These are phyloP conservation scores for Glandiceps talaboti DNA, from an alignment of 53 echinoderm and acorn worm genomes.

Conservation along the genomic window DNA sequence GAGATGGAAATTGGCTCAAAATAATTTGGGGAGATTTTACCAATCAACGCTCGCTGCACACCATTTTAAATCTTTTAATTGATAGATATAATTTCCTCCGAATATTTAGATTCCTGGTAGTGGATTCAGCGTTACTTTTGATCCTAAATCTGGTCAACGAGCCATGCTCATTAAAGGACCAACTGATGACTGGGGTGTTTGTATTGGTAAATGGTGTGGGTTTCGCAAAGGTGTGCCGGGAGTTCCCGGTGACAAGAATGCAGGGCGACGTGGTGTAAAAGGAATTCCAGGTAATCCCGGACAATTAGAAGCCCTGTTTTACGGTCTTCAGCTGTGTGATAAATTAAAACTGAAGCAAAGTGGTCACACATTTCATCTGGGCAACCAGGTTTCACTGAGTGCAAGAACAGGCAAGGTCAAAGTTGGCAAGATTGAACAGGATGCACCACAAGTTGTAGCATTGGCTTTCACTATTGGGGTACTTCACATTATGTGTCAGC, in stretches of 20 bases:
- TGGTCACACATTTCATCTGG: background rate
- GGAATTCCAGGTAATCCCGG: background rate
- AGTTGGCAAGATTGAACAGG: background rate
- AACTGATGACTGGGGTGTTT: background rate
- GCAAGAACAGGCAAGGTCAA: background rate
- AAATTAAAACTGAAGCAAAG: background rate
- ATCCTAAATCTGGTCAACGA: background rate
- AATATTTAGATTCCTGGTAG: background rate
- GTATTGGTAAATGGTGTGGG: background rate
- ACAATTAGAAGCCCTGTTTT: background rate
- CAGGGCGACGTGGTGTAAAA: background rate
- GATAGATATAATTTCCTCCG: no score
- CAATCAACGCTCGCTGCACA: no score
- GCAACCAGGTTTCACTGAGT: background rate
- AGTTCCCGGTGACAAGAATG: background rate
- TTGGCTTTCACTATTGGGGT: background rate
- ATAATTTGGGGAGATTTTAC: no score
- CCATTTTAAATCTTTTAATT: no score
- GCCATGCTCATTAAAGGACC: background rate
- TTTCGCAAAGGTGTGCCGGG: background rate
- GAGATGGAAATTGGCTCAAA: no score
- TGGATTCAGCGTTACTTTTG: background rate
- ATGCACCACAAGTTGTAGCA: background rate
- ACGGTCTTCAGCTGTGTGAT: background rate
- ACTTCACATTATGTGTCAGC: background rate